Conservation (phyloP, 2,113 vertebrate species). For the Sapajus apella region DNA sequence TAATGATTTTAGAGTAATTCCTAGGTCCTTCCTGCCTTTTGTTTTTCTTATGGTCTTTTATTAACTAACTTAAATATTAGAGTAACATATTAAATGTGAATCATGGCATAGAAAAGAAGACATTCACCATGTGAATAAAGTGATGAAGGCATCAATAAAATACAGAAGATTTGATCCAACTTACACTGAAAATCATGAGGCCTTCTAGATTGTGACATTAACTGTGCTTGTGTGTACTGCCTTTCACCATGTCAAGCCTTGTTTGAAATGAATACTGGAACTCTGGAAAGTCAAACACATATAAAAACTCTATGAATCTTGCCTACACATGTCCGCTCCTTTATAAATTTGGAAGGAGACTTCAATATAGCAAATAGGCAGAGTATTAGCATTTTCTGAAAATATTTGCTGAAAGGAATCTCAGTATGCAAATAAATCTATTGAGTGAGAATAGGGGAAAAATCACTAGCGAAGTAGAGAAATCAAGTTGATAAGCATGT, state of each 20-base stretch:
- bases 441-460: not conserved
- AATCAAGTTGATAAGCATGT: not conserved
- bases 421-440: not conserved
- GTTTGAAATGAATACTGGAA: constrained; percentile 4
- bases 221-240: not conserved
- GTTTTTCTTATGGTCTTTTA: not conserved
- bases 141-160: not conserved
- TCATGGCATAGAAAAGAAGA: not conserved
- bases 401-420: not conserved
- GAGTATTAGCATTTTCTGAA: not conserved
- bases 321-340: not conserved
- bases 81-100: not conserved
- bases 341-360: not conserved
- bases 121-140: not conserved
- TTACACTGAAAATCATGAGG: not conserved
- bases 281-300: not conserved
- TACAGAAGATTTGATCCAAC: not conserved
- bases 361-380: not conserved
- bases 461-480: not conserved
- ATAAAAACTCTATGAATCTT: constrained; percentile 31
- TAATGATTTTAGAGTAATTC: not conserved
- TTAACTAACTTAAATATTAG: not conserved
- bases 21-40: not conserved
- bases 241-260: not conserved
- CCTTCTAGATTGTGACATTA: not conserved